Evolutionary conservation across 2,113 vertebrate genomes (phyloP), one percentile per base, ranked within the genome.

Genomic region (Agapornis roseicollis): DNA sequence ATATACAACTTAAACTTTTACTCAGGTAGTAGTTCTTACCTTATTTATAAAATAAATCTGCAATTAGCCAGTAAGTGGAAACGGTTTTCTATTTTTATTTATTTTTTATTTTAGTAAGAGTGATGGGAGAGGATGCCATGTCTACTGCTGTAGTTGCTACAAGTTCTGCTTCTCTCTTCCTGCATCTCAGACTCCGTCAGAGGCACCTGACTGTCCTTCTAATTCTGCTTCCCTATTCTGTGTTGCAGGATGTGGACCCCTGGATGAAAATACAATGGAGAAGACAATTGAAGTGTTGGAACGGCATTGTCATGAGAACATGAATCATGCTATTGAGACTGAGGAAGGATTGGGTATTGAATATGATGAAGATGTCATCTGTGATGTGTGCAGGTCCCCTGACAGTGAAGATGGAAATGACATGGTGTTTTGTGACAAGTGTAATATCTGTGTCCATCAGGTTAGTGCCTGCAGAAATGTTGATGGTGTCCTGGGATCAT

Each of bases 381-480:
- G 99, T 90, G 99, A 99, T n/a, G 99, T 99, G 87, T 99, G 99
- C 94, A 98, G 98, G 64, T 99, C 99, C 64, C 99, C 99, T 1
- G 99, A 99, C 97, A 99, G 99, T 31, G 99, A 99, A 85, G 99
- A 99, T 88, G 99, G 99, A 12, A 99, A 99, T 80, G 99, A 99
- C 96, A 99, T 99, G 99, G 99, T 99, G 77, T 99, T 99, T 97
- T 99, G 99, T 96, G 99, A 99, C 97, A 99, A 99, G 97, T 99
- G 99, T 97, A 99, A 99, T 98, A 98, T 99, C 97, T 99, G 99
- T 69, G 99, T 99, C 55, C 99, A 99, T 97, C 99, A 99, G 99
- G 99, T 99, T 93, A 95, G 98, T 94, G 85, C 83, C 80, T 88
- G 49, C 76, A 83, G 68, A 93, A 69, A 49, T 17, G 22, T 11